These are phyloP conservation scores for Neelides sp. DNA, from an alignment of 1,140 invertebrate genomes.

Conservation along the genomic window DNA sequence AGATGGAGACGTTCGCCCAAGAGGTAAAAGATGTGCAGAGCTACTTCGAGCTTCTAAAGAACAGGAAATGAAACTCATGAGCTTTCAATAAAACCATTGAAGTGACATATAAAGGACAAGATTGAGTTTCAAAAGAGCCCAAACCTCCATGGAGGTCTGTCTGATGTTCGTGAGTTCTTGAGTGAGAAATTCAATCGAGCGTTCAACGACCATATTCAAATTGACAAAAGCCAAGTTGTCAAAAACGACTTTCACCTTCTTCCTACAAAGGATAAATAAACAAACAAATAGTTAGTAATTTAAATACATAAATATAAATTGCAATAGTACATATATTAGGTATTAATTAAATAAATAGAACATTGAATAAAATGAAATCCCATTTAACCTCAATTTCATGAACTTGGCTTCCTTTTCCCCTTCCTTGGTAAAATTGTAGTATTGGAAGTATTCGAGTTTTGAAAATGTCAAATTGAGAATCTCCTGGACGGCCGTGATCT, in stretches of 20 bases:
- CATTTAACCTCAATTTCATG: constrained; percentile 36
- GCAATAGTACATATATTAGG: background rate
- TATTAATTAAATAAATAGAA: constrained; percentile 1
- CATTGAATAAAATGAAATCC: background rate
- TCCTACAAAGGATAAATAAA: constrained; percentile 36
- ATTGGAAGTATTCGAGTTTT: too few species aligned
- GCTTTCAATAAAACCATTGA: too few species aligned
- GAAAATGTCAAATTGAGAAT: too few species aligned
- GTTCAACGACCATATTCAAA: constrained; percentile 39
- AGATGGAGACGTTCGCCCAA: constrained; percentile 44
- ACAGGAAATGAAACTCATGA: too few species aligned
- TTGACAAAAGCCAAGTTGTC: constrained; percentile 44
- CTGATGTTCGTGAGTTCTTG: too few species aligned
- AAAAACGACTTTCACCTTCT: constrained; percentile 44
- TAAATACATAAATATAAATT: background rate
- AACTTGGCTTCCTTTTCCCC: constrained; percentile 48
- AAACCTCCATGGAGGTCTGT: too few species aligned
- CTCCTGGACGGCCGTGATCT: too few species aligned
- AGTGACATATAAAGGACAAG: too few species aligned
- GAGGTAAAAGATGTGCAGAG: constrained; percentile 42
- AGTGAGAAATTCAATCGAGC: too few species aligned
- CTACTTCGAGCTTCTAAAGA: constrained; percentile 42
- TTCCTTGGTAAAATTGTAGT: constrained; percentile 44
- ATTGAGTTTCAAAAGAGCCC: too few species aligned
- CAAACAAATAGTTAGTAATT: background rate